These are phyloP conservation scores for Emberiza fucata DNA, from an alignment of 2,113 vertebrate species.

Conservation along the genomic window DNA sequence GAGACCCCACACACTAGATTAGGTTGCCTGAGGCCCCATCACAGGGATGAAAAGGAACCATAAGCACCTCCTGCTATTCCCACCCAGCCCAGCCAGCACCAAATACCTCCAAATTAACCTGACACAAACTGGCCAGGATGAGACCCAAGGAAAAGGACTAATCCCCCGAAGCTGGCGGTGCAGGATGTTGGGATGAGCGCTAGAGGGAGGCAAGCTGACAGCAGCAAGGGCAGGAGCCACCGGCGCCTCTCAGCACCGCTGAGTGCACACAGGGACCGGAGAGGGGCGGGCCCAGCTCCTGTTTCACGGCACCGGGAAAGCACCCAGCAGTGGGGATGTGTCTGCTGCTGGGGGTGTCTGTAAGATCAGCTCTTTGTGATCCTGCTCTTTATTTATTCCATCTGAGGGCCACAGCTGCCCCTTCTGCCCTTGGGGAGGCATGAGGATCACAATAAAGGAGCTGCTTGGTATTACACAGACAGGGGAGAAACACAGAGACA, in stretches of 20 bases:
- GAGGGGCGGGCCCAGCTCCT: background rate
- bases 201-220: slow-evolving; percentile 39
- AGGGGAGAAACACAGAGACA: background rate
- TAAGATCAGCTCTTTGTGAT: background rate
- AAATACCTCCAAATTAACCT: background rate
- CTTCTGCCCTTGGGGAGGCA: background rate
- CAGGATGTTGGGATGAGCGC: background rate
- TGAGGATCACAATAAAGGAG: background rate
- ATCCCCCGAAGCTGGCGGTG: background rate
- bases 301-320: background rate
- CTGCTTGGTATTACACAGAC: accelerated
- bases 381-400: accelerated
- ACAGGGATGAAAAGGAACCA: background rate
- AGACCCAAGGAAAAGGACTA: background rate
- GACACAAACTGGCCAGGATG: background rate
- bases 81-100: background rate
- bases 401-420: background rate
- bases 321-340: background rate
- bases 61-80: background rate
- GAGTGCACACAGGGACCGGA: accelerated
- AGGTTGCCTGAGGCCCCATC: background rate
- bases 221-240: background rate
- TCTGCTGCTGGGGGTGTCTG: background rate
- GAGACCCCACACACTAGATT: background rate
- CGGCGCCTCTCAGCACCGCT: accelerated